Evolutionary conservation across 2,888 invertebrate genomes (phyloP), one percentile per base, ranked within the genome.

Genomic region (Drosophila macrospina): DNA sequence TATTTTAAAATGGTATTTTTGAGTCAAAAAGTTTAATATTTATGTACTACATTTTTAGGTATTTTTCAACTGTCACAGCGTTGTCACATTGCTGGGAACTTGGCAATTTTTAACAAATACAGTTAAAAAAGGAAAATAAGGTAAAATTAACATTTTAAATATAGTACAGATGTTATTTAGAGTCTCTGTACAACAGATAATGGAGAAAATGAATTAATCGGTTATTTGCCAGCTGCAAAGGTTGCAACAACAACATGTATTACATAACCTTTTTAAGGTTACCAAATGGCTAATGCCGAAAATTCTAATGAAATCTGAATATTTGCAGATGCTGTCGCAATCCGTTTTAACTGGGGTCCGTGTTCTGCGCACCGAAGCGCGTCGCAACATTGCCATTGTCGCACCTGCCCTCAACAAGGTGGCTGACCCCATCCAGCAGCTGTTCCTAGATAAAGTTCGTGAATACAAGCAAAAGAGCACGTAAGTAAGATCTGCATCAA

Each of bases 361-460:
- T 86, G 93, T 92, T 44, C 92, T 93, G 54, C 93, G 93, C 73
- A 92, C 93, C 16, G 92, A 94, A 72, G 92, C 93, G 77, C 94
- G 94, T 56, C 94, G 96, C 65, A 96, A 95, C 91, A 92, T 97
- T 86, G 96, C 96, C 60, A 93, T 96, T 47, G 92, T 95, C 51
- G 95, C 95, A 42, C 95, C 95, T 50, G 93, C 93, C 30, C 90
- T 95, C 37, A 94, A 94, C 88, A 96, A 96, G 91, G 95, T 95
- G 2, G 92, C 94, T 2, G 98, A 99, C 91, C 98, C 98, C 4
- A 97, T 99, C 89, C 98, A 98, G 92, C 96, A 98, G 92, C 93
- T 98, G 52, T 99, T 99, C 92, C 91, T 98, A 37, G 97, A 98
- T 80, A 98, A 98, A 94, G 94, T 98, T 79, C 94, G 95, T 73